Evolutionary conservation across 2,797 vertebrate species (phyloP).

Genomic region (Danionella dracula): DNA sequence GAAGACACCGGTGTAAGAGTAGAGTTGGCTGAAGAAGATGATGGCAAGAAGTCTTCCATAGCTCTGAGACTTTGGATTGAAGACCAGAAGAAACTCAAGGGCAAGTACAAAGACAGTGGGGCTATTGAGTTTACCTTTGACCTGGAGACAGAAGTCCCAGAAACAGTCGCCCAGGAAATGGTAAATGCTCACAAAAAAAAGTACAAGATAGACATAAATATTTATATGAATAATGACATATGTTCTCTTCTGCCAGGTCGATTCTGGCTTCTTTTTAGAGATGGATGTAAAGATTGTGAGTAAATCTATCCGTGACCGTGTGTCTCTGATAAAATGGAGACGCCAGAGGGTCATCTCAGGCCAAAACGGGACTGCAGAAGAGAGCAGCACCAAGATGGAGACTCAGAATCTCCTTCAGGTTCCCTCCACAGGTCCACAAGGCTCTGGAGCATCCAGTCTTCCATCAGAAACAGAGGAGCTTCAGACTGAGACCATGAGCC

Average conservation of each 20-base stretch:
- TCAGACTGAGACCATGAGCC: constrained; percentile 73
- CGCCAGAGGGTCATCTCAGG: constrained; percentile 74
- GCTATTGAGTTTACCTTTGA: constrained; percentile 97
- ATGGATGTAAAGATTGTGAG: constrained; percentile 91
- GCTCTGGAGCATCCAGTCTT: constrained; percentile 52
- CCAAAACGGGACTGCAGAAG: constrained; percentile 47
- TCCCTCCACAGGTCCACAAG: constrained; percentile 68
- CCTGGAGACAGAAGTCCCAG: constrained; percentile 87
- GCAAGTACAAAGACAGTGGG: constrained; percentile 96
- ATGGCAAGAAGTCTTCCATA: constrained; percentile 88
- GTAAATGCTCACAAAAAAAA: constrained; percentile 56
- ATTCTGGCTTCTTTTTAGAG: constrained; percentile 95
- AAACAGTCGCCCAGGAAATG: constrained; percentile 98
- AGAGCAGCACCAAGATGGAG: constrained; percentile 58
- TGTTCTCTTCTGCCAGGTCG: constrained; percentile 70
- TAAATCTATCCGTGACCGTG: constrained; percentile 93
- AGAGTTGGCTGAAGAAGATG: constrained; percentile 96
- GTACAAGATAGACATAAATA: not conserved
- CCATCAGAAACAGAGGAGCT: constrained; percentile 76
- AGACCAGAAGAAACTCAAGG: constrained; percentile 95
- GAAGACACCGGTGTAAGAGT: constrained; percentile 98
- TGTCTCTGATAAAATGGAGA: constrained; percentile 91
- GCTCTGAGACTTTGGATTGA: constrained; percentile 97
- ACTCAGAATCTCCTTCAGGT: constrained; percentile 70
- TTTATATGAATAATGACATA: not conserved